These are phyloP conservation scores for Pseudachorutes palmiensis DNA, from an alignment of 1,140 invertebrate genomes.

Conservation along the genomic window DNA sequence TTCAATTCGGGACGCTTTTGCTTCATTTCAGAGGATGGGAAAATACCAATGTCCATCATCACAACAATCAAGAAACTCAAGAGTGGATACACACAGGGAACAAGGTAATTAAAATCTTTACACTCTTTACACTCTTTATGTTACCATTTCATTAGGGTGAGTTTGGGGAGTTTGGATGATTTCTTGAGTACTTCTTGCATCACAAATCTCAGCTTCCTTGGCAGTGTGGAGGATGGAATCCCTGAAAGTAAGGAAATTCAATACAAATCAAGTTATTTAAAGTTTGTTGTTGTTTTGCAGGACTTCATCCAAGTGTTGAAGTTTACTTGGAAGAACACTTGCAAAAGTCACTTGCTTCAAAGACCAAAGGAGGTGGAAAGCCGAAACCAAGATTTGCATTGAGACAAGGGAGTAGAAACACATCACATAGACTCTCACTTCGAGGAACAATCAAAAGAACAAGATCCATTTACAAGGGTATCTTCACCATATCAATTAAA, in stretches of 20 bases:
- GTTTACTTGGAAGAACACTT: constrained; percentile 79
- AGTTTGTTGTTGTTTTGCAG: constrained; percentile 43
- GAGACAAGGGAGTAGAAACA: constrained; percentile 15
- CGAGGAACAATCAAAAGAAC: constrained; percentile 79
- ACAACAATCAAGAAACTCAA: constrained; percentile 97
- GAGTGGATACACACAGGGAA: constrained; percentile 97
- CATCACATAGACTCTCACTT: constrained; percentile 57
- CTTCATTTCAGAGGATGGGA: constrained; percentile 70
- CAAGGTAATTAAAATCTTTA: constrained; percentile 48
- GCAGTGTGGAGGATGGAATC: constrained; percentile 79
- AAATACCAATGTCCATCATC: constrained; percentile 85
- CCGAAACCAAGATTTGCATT: constrained; percentile 4
- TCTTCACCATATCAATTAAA: not conserved
- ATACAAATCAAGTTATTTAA: not conserved
- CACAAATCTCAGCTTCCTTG: constrained; percentile 87
- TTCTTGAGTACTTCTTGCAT: constrained; percentile 93
- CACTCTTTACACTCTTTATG: not conserved
- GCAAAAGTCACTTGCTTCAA: constrained; percentile 61
- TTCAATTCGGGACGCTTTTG: constrained; percentile 1
- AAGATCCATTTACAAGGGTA: constrained; percentile 55
- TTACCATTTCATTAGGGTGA: constrained; percentile 55
- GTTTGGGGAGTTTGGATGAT: constrained; percentile 78
- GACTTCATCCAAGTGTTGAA: constrained; percentile 69
- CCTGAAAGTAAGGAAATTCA: constrained; percentile 56
- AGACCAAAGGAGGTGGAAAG: constrained; percentile 30